Evolutionary conservation across 2,113 vertebrate genomes (phyloP).

Genomic region (Australoheros scitulus): DNA sequence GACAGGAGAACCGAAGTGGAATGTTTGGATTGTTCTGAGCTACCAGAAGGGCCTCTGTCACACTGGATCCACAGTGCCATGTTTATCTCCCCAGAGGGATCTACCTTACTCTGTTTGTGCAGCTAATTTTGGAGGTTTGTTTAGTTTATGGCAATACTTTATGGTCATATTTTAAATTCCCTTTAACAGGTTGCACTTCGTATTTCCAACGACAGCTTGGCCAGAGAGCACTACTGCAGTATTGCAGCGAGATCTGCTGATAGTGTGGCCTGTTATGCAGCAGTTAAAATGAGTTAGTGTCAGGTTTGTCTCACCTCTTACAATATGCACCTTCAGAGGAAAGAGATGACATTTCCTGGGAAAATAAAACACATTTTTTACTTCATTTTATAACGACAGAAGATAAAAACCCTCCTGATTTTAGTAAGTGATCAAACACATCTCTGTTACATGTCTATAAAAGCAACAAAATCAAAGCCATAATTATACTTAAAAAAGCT

Average conservation of each 20-base stretch:
- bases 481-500: constrained; percentile 24
- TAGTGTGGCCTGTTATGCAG: not conserved
- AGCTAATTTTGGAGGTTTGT: constrained; percentile 71
- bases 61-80: constrained; percentile 65
- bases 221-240: not conserved
- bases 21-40: constrained; percentile 70
- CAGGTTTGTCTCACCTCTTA: constrained; percentile 65
- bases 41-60: constrained; percentile 65
- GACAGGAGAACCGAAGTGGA: constrained; percentile 72
- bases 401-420: not conserved
- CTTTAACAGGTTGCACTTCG: constrained; percentile 30
- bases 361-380: constrained; percentile 34
- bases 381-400: not conserved
- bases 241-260: not conserved
- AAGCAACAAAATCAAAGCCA: constrained; percentile 20
- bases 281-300: not conserved
- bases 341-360: constrained; percentile 64
- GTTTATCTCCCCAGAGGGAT: constrained; percentile 60
- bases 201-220: constrained; percentile 11
- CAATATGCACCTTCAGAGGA: constrained; percentile 25
- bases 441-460: not conserved
- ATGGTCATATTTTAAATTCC: constrained; percentile 57
- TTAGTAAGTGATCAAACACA: not conserved
- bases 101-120: constrained; percentile 70
- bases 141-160: constrained; percentile 54